Evolutionary conservation across 2,888 invertebrate genomes (phyloP), one percentile per base, ranked within the genome.

Genomic region (Xanthorhoe designata): DNA sequence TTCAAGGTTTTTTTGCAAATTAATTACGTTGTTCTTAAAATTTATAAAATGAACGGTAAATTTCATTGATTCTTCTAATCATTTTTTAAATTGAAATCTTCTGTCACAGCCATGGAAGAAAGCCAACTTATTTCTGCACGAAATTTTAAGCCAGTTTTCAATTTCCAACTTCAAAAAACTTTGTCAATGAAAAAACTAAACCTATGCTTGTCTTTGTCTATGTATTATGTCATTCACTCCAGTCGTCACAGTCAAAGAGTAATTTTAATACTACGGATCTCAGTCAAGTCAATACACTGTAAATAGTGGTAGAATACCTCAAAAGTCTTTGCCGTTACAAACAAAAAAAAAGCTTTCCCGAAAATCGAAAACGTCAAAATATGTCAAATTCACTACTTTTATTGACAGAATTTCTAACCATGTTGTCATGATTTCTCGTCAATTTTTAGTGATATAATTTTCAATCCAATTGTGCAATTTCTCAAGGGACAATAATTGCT

Each of bases 401-500:
- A 38, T 71, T 84, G 82, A 81, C 89, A 87, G 80, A 77, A 84
- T 90, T 89, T 90, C 76, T 91, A 91, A 90, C 91, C 91, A 90
- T 92, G 90, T 90, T 90, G 89, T 86, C 86, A 81, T 78, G 80
- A 78, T 83, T 75, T 79, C 82, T 80, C 75, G 78, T 81, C 79
- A 78, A 78, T 82, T 86, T 87, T 86, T 85, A 82, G 82, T 88
- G 87, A 89, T 86, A 80, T 83, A 85, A 86, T 83, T 85, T 76
- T 66, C 66, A 72, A 73, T 77, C 63, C 71, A 80, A 87, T 91
- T 90, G 90, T 87, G 90, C 85, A 90, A 91, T 69, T 82, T 86
- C 75, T 68, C 78, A 68, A 71, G 72, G 77, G 72, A 77, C 76
- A 74, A 71, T 73, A 69, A 72, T 73, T 74, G 70, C 74, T 84